These are phyloP conservation scores for Pterobdella sp. DNA, from an alignment of 2,888 invertebrate species.

Conservation along the genomic window DNA sequence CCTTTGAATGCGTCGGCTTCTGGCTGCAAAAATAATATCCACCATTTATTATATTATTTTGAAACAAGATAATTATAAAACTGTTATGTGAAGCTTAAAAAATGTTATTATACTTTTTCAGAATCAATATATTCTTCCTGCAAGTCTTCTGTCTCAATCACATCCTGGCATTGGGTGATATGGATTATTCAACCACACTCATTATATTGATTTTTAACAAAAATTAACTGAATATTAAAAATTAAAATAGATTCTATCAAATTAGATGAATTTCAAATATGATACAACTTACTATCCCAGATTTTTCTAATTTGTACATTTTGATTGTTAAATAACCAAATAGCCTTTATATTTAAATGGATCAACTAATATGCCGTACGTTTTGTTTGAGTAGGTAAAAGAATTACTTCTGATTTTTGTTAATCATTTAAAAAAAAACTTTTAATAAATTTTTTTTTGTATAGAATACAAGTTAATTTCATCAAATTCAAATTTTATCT, in stretches of 20 bases:
- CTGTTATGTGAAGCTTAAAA: no score
- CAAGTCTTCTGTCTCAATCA: constrained; percentile 19
- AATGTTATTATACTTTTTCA: not conserved
- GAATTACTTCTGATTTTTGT: not conserved
- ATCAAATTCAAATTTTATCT: not conserved
- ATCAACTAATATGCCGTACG: constrained; percentile 2
- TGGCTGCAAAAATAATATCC: no score
- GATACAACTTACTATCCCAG: constrained; percentile 5
- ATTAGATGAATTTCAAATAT: not conserved
- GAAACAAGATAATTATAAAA: no score
- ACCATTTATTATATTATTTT: no score
- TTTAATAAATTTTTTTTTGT: not conserved
- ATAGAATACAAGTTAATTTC: not conserved
- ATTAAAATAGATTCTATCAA: not conserved
- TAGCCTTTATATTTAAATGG: not conserved
- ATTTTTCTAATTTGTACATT: not conserved
- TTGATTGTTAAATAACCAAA: not conserved
- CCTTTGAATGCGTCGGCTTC: no score
- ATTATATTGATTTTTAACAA: not conserved
- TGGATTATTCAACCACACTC: not conserved
- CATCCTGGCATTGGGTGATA: constrained; percentile 12
- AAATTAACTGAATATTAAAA: not conserved
- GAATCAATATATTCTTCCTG: not conserved
- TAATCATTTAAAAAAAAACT: not conserved
- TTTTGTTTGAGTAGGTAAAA: not conserved